Evolutionary conservation across 2,888 invertebrate genomes (phyloP).

Genomic region (Phlogophora meticulosa): DNA sequence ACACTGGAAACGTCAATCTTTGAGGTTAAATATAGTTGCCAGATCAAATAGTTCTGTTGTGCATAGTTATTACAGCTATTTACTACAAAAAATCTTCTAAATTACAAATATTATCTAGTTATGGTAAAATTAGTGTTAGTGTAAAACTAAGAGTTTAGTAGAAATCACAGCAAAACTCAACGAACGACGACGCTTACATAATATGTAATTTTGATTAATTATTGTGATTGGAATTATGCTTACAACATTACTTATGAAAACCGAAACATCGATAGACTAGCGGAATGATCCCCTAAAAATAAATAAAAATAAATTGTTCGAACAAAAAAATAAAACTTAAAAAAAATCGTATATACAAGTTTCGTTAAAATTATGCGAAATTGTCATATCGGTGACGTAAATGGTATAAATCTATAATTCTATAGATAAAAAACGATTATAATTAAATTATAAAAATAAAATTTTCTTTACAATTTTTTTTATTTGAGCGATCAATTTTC

Average conservation of each 20-base stretch:
- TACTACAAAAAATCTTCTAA: constrained; percentile 36
- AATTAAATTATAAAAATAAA: constrained; percentile 52
- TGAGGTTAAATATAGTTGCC: constrained; percentile 19
- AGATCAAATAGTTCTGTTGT: constrained; percentile 20
- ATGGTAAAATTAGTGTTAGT: constrained; percentile 55
- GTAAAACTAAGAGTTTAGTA: constrained; percentile 73
- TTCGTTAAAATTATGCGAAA: constrained; percentile 64
- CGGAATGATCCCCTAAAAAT: constrained; percentile 70
- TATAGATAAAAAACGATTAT: constrained; percentile 45
- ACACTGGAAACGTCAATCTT: constrained; percentile 28
- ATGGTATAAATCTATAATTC: constrained; percentile 46
- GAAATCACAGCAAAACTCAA: constrained; percentile 87
- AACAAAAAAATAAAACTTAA: constrained; percentile 59
- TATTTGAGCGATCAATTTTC: constrained; percentile 74
- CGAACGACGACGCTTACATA: constrained; percentile 65
- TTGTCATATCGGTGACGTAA: constrained; percentile 50
- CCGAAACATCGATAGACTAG: constrained; percentile 77
- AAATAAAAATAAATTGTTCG: constrained; percentile 78
- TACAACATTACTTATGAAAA: constrained; percentile 62
- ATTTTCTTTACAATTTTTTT: constrained; percentile 54
- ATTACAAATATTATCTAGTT: constrained; percentile 55
- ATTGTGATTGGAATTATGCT: constrained; percentile 70
- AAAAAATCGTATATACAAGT: constrained; percentile 72
- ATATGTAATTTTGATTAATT: constrained; percentile 58
- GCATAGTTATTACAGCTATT: constrained; percentile 27